Evolutionary conservation across 2,888 invertebrate genomes (phyloP).

Genomic region (Branchellion lobata): DNA sequence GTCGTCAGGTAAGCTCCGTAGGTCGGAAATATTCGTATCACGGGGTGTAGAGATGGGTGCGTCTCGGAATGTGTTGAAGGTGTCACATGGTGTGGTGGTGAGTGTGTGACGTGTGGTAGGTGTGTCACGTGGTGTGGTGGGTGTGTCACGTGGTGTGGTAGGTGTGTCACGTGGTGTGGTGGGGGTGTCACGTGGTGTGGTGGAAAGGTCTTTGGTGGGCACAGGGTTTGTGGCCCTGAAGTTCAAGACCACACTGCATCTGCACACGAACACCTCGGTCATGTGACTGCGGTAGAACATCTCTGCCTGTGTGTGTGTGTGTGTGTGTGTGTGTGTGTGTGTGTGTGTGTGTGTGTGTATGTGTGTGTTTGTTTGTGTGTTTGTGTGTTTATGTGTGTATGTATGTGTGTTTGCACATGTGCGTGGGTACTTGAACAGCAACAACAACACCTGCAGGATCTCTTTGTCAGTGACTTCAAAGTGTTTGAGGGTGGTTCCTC

Average conservation of each 20-base stretch:
- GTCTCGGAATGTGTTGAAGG: too few species aligned
- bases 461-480: constrained; percentile 19
- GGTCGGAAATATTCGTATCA: too few species aligned
- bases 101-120: too few species aligned
- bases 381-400: background rate
- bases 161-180: too few species aligned
- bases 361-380: constrained; percentile 49
- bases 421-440: background rate
- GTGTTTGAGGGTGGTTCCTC: background rate
- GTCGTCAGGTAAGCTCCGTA: too few species aligned
- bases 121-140: too few species aligned
- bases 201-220: background rate
- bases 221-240: constrained; percentile 53
- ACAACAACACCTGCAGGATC: constrained; percentile 9
- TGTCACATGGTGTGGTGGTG: too few species aligned
- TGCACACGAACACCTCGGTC: constrained; percentile 76
- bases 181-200: too few species aligned
- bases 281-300: constrained; percentile 70
- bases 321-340: constrained; percentile 44
- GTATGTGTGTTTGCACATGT: too few species aligned
- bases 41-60: too few species aligned
- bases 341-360: background rate
- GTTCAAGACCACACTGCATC: constrained; percentile 69
- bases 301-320: constrained; percentile 58
- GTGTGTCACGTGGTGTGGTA: too few species aligned